These are phyloP conservation scores for Basileuterus tristriatus DNA, from an alignment of 2,797 vertebrate genomes.

Conservation along the genomic window DNA sequence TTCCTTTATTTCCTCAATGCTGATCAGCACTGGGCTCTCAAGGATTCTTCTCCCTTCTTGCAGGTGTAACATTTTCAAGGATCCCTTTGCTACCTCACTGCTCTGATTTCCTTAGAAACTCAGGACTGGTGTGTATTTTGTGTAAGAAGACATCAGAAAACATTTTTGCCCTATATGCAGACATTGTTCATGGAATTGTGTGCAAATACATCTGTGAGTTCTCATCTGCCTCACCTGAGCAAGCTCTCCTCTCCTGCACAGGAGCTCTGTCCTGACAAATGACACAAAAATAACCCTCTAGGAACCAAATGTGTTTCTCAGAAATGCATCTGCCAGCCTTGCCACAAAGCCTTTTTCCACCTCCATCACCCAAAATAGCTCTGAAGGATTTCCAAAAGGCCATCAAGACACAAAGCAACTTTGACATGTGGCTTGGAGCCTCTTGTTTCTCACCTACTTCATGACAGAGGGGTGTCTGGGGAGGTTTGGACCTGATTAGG, in stretches of 20 bases:
- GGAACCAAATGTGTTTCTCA: background rate
- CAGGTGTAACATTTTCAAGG: background rate
- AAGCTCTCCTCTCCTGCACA: background rate
- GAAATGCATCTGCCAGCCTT: background rate
- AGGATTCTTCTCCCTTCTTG: background rate
- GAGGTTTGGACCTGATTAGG: background rate
- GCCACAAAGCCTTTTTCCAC: conserved; percentile 24
- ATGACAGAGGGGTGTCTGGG: background rate
- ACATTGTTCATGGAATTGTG: background rate
- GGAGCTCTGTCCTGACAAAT: background rate
- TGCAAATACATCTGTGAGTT: background rate
- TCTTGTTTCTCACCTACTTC: background rate
- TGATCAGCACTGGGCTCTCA: background rate
- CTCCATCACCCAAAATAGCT: background rate
- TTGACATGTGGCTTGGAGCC: background rate
- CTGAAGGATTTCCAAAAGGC: background rate
- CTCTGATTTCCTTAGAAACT: background rate
- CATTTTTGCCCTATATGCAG: background rate
- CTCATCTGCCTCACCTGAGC: background rate
- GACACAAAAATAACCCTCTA: background rate
- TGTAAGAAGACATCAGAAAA: background rate
- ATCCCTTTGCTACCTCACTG: background rate
- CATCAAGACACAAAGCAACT: background rate
- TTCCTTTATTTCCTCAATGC: background rate
- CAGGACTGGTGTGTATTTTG: background rate